Percentiles rank a stretch among this genome's conserved stretches.
phyloP scores from a whole-genome alignment of 1,140 invertebrate species.

The Onthophagus taurus region DNA sequence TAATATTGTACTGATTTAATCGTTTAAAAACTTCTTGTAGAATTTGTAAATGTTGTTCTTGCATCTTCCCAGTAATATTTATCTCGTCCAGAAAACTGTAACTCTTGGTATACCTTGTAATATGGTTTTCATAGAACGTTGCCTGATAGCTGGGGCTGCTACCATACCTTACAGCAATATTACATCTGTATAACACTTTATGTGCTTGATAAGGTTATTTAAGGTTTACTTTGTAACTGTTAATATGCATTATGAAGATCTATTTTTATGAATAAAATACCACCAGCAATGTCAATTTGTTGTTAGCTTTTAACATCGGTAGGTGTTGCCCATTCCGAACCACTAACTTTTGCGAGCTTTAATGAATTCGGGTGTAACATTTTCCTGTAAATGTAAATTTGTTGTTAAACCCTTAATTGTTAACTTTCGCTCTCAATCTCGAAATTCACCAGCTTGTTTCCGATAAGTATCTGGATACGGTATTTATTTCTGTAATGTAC shows the following conservation, averaged over 20 bases:
- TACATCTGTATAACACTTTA: conserved; percentile 16
- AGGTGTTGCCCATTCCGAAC: conserved; percentile 20
- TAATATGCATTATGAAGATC: conserved; percentile 9
- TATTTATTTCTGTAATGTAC: too few species aligned
- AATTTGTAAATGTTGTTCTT: not conserved
- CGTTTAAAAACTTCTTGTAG: conserved; percentile 4
- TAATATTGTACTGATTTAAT: conserved; percentile 7
- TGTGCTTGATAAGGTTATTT: conserved; percentile 15
- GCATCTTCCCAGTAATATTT: conserved; percentile 1
- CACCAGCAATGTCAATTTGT: conserved; percentile 2
- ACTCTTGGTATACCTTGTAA: conserved; percentile 8
- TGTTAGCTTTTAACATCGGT: conserved; percentile 15
- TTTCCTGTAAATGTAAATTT: conserved; percentile 1
- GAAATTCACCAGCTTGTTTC: too few species aligned
- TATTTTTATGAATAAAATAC: conserved; percentile 9
- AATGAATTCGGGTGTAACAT: conserved; percentile 6
- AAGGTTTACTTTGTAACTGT: conserved; percentile 1
- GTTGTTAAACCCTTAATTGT: conserved; percentile 8
- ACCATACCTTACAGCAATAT: conserved; percentile 12
- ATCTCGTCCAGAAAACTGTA: conserved; percentile 8
- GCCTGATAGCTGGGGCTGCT: conserved; percentile 7
- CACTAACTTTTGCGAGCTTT: conserved; percentile 13
- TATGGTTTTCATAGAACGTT: conserved; percentile 8
- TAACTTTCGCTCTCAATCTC: conserved; percentile 6
- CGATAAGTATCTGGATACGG: too few species aligned